These are phyloP conservation scores for Calidris pugnax DNA, from an alignment of 2,113 vertebrate genomes.

Conservation along the genomic window DNA sequence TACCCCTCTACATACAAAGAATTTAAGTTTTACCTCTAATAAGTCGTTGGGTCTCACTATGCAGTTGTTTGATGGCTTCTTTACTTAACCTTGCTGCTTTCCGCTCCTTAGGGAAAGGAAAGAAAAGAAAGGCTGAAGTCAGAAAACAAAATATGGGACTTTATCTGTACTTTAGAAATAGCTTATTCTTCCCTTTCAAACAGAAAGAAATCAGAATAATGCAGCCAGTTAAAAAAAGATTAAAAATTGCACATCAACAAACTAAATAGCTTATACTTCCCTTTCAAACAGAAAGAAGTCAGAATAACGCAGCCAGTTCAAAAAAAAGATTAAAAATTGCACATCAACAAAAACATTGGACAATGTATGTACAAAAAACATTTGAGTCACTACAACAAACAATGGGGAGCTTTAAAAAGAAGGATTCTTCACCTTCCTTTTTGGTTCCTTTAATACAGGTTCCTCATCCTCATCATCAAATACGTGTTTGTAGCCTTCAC, in stretches of 20 bases:
- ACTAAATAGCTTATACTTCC: neutral
- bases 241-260: neutral
- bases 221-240: neutral
- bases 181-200: neutral
- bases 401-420: neutral
- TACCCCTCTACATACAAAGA: neutral
- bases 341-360: neutral
- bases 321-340: neutral
- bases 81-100: constrained; percentile 91
- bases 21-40: constrained; percentile 84
- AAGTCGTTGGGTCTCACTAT: constrained; percentile 93
- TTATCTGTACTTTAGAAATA: neutral
- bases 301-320: neutral
- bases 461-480: constrained; percentile 58
- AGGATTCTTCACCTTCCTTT: constrained; percentile 68
- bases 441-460: constrained; percentile 34
- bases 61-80: constrained; percentile 91
- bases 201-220: neutral
- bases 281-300: neutral
- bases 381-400: neutral
- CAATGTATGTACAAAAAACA: neutral
- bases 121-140: constrained; percentile 34
- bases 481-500: neutral
- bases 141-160: neutral
- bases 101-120: constrained; percentile 81